phyloP scores from a whole-genome alignment of 2,888 invertebrate species.

The Schizaphis graminum region DNA sequence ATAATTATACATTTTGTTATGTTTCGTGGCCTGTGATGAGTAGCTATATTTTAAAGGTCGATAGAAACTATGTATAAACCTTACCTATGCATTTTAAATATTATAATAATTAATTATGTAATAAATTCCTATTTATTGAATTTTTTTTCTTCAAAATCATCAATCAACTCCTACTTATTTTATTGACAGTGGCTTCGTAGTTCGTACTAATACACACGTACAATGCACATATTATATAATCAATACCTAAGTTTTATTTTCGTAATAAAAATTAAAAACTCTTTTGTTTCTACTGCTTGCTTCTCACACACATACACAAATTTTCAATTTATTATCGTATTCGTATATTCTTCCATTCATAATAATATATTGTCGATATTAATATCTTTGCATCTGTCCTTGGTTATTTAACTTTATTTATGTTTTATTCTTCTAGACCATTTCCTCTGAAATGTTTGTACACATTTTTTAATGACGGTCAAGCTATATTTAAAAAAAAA shows the following conservation, averaged over 20 bases:
- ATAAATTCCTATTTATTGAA: conserved; percentile 6
- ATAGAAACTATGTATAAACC: neutral
- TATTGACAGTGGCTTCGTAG: neutral
- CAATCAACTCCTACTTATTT: conserved; percentile 39
- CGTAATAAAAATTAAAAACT: conserved; percentile 23
- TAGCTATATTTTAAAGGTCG: neutral
- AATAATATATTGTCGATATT: neutral
- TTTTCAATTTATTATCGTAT: neutral
- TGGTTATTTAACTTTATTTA: neutral
- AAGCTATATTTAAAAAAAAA: neutral
- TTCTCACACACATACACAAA: neutral
- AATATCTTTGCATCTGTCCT: neutral
- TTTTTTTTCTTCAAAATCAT: conserved; percentile 5
- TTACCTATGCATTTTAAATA: neutral
- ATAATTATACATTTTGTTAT: neutral
- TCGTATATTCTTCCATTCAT: conserved; percentile 3
- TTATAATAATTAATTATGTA: neutral
- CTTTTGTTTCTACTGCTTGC: conserved; percentile 11
- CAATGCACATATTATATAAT: neutral
- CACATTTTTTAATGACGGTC: neutral
- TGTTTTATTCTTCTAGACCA: neutral
- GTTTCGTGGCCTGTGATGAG: neutral
- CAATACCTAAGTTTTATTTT: conserved; percentile 21
- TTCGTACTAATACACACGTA: neutral
- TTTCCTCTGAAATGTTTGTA: neutral